Percentiles rank a stretch among this genome's conserved stretches.
Evolutionary conservation across 2,797 vertebrate species (phyloP).

Genomic region (Aeoliscus strigatus): DNA sequence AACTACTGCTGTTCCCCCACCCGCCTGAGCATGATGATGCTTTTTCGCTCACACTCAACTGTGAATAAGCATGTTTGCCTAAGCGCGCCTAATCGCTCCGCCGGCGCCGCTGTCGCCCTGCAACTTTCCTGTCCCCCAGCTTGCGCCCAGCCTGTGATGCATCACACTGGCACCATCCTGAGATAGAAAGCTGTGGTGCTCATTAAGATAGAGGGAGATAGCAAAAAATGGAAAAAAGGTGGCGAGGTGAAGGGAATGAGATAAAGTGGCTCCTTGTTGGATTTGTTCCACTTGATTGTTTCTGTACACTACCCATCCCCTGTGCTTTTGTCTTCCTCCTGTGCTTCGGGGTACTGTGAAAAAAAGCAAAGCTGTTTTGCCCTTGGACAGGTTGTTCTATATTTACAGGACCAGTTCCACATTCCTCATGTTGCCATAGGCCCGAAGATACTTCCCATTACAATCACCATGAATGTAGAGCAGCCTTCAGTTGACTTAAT

Average conservation of each 20-base stretch:
- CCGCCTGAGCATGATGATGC: no score
- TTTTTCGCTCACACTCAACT: no score
- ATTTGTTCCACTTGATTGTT: slow-evolving; percentile 80
- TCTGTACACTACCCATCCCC: slow-evolving; percentile 42
- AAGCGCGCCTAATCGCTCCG: no score
- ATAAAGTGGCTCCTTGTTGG: slow-evolving; percentile 74
- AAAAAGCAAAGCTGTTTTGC: slow-evolving; percentile 45
- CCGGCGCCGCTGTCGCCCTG: no score
- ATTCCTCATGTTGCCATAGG: slow-evolving; percentile 15
- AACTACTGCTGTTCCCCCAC: no score
- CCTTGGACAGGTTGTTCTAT: slow-evolving; percentile 59
- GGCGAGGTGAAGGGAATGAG: slow-evolving; percentile 58
- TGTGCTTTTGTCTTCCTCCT: slow-evolving; percentile 28
- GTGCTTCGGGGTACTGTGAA: slow-evolving; percentile 50
- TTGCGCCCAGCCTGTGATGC: slow-evolving; percentile 65
- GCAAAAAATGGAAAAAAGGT: slow-evolving; percentile 68
- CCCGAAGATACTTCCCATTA: slow-evolving; percentile 7
- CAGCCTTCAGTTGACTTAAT: no score
- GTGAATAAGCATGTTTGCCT: no score
- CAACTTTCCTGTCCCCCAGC: slow-evolving; percentile 41
- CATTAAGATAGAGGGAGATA: slow-evolving; percentile 81
- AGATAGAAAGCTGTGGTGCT: slow-evolving; percentile 70
- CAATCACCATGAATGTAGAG: no score
- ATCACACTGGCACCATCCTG: slow-evolving; percentile 61
- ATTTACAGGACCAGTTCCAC: slow-evolving; percentile 38